These are phyloP conservation scores for Sinocyclocheilus maitianheensis DNA, from an alignment of 2,113 vertebrate genomes.

Conservation along the genomic window DNA sequence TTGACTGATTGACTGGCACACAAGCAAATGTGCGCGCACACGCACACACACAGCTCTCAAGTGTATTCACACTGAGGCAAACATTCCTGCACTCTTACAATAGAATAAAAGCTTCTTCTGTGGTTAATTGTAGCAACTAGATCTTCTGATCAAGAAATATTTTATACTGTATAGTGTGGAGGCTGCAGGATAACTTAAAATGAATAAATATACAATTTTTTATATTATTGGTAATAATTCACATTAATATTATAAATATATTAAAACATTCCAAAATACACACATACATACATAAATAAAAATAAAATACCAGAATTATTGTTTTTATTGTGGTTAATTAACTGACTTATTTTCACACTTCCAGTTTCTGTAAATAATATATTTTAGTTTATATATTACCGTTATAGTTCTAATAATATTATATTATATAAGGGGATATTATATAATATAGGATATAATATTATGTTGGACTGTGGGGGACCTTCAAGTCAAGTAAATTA, in stretches of 20 bases:
- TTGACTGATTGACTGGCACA: background rate
- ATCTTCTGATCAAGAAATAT: background rate
- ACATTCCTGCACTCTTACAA: background rate
- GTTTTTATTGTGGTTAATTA: background rate
- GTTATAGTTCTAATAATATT: background rate
- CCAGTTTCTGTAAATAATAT: background rate
- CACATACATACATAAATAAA: too few relatives aligned
- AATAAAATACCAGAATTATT: background rate
- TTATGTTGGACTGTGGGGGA: too few relatives aligned
- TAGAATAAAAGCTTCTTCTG: background rate
- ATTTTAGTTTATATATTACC: background rate
- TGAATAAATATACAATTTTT: background rate
- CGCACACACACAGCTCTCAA: background rate
- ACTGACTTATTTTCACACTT: background rate
- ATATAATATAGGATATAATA: too few relatives aligned
- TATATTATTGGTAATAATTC: background rate
- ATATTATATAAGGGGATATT: background rate
- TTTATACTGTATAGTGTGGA: background rate
- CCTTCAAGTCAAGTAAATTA: background rate
- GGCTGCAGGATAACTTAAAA: background rate
- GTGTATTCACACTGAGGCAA: background rate
- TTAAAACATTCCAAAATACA: too few relatives aligned
- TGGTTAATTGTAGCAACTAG: slow-evolving; percentile 4
- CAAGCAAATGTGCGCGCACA: background rate
- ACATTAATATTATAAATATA: background rate